Base-by-base conservation (phyloP, 2,888 invertebrate genomes). In the Venusia cambrica region DNA sequence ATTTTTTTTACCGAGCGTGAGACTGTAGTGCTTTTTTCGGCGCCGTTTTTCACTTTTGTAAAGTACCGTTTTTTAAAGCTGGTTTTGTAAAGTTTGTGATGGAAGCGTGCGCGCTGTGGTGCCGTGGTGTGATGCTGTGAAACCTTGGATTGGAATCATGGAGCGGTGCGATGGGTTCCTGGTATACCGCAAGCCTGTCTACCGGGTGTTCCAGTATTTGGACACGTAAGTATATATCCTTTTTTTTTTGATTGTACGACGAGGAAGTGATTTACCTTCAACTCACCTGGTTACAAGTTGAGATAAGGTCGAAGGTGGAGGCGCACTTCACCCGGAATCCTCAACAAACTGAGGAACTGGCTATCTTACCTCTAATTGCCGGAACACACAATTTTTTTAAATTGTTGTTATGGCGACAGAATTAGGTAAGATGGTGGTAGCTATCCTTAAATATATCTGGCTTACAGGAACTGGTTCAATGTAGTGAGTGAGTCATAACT, bases 191-290 rank as follows among this genome's bases (percentile, higher is more conserved):
- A 92, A 92, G 75, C 93, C 93, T 73, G 92, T 93, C 53, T 93
- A 93, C 87, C 89, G 93, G 87, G 92, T 92, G 72, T 93, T 93
- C 88, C 93, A 93, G 89, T 94, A 93, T 88, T 90, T 93, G 76
- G 93, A 93, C 87, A 92, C 93, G 93, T 93, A 87, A 93, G 93
- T 15, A 12, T 21, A 9, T 4, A 9, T 2, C 14, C n/a, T n/a
- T 25, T 9, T 12, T 16, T 16, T 22, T 11, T 30, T 4, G 9
- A 9, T n/a, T 12, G 1, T 8, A 7, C 7, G 12, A 22, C 7
- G 2, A 13, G 1, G n/a, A n/a, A n/a, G n/a, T n/a, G n/a, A n/a
- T n/a, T n/a, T n/a, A n/a, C n/a, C n/a, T n/a, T n/a, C n/a, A n/a
- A n/a, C n/a, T n/a, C n/a, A n/a, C n/a, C n/a, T n/a, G n/a, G n/a